Base-by-base conservation (phyloP, 1,140 invertebrate species). In the Holcopasites calliopsidis region DNA sequence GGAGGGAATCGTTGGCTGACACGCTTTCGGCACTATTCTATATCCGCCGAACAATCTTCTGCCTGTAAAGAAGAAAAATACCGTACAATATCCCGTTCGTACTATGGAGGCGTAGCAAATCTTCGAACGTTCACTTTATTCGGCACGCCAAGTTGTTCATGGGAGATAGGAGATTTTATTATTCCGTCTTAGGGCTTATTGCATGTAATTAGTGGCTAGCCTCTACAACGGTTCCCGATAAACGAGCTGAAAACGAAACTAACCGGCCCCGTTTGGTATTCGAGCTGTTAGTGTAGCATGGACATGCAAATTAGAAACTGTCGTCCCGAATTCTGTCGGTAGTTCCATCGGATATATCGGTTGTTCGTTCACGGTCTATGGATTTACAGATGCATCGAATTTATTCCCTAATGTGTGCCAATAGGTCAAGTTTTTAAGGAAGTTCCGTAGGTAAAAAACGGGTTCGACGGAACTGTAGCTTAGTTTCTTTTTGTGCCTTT, bases 41-140 rank as follows among this genome's bases (percentile, higher is more conserved):
- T 97, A 97, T 21, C 96, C 96, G 21, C 96, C 96, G 88, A 97
- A 97, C n/a, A 96, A 87, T 89, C 95, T 96, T 89, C 94, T 93
- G 58, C 94, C 93, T 91, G 93, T 92, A 95, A 64, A 28, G 54
- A 0, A 31, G 8, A 16, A 28, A 3, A 42, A 23, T 33, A 38
- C 16, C 11, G 16, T 10, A 10, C 21, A 16, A 71, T 38, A 61
- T 50, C 26, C 47, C 7, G 1, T 40, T 28, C 23, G 33, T 11
- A 2, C 6, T 40, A 40, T n/a, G n/a, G 16, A n/a, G 21, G 11
- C 2, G 3, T 23, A 0, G 3, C 11, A 33, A 55, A 55, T 35
- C 23, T 18, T n/a, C 26, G 26, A 3, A 2, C 2, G 21, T 33
- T 21, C 1, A 16, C 11, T 5, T 16, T 1, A 21, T 49, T 49